Conservation (phyloP, 2,113 vertebrate genomes). For the Gracilinanus agilis region DNA sequence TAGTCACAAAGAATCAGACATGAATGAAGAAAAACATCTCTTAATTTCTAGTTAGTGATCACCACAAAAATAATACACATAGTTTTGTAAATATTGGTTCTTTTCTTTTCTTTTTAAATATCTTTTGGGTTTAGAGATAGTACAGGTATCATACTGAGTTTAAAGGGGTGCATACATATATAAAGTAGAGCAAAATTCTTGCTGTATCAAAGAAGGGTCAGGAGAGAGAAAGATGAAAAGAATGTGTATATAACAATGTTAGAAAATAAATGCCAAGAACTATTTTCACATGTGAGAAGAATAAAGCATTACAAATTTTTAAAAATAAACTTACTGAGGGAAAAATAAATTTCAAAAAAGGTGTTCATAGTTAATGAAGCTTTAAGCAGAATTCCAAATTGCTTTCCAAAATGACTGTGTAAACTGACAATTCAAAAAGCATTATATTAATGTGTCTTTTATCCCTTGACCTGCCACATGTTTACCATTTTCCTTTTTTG, state of each 20-base stretch:
- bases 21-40: no score
- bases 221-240: no score
- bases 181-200: no score
- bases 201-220: no score
- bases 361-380: neutral
- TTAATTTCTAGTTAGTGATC: neutral
- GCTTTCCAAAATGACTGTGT: neutral
- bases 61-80: neutral
- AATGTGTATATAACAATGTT: no score
- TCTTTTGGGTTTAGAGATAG: neutral
- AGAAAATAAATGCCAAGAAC: no score
- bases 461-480: neutral
- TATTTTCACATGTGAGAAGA: no score
- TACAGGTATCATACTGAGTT: neutral
- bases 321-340: no score
- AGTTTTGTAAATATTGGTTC: neutral
- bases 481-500: neutral
- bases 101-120: neutral
- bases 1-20: no score
- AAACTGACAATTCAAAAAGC: neutral
- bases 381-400: neutral
- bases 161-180: neutral
- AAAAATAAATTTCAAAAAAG: neutral
- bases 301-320: no score
- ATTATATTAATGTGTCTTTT: neutral